Percentiles rank a stretch among this genome's conserved stretches.
These are phyloP conservation scores for Hylomyscus alleni DNA, from an alignment of 2,797 vertebrate genomes.

Conservation along the genomic window DNA sequence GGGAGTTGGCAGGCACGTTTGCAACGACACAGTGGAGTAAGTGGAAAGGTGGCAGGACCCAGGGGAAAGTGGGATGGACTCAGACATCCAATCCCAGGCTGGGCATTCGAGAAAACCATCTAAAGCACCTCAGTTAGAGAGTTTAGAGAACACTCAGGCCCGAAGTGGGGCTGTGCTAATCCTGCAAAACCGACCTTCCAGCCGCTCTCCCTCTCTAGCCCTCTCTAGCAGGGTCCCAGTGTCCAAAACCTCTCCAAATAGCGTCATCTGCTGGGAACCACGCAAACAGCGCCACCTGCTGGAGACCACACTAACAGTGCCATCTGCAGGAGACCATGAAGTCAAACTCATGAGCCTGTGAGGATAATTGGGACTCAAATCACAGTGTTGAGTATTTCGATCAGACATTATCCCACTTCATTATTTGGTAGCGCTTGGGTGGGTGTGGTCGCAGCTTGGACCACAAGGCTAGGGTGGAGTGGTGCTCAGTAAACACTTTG, in stretches of 20 bases:
- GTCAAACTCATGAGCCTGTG: background rate
- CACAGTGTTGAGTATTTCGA: background rate
- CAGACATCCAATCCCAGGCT: background rate
- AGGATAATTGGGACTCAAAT: background rate
- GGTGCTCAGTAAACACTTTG: too few species aligned
- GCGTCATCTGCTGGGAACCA: background rate
- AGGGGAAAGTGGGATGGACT: background rate
- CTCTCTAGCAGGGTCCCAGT: background rate
- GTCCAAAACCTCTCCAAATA: background rate
- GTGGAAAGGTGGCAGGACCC: rapidly evolving
- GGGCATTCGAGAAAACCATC: background rate
- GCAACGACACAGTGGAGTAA: rapidly evolving
- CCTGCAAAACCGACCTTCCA: background rate
- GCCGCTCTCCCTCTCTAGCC: background rate
- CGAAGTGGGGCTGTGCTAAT: background rate
- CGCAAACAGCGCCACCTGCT: too few species aligned
- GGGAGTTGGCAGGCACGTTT: too few species aligned
- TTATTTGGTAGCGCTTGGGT: background rate
- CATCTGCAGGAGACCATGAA: too few species aligned
- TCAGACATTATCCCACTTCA: background rate
- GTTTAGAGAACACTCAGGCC: background rate
- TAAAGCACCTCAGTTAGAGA: background rate
- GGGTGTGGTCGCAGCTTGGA: background rate
- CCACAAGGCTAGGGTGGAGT: too few species aligned
- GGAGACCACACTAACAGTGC: background rate